Evolutionary conservation across 2,113 vertebrate genomes (phyloP), one percentile per base, ranked within the genome.

Genomic region (Hepsetus odoe): DNA sequence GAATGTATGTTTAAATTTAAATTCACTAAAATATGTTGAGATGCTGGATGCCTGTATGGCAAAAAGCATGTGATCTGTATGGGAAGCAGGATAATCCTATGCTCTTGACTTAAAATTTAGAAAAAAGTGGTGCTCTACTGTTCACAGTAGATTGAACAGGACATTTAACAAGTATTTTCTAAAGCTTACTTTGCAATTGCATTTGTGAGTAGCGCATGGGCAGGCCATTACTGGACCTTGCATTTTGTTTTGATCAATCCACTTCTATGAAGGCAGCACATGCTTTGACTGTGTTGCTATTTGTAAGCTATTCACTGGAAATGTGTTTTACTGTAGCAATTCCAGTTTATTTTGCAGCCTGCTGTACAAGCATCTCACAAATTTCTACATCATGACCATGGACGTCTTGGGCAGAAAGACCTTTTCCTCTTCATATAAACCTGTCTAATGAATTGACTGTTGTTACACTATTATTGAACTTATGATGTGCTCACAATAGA

Each of bases 261-360:
- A 35, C 35, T n/a, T 61, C 28, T 33, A 4, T 71, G 22, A 74
- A 58, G 79, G 55, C 51, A 5, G 74, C 69, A 51, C 76, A 30
- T n/a, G 33, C 61, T 35, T 64, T 76, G 12, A 72, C 28, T 26
- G 76, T 85, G 75, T 51, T 46, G 28, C 18, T n/a, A 35, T 69
- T 16, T 69, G 24, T 46, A n/a, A n/a, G n/a, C n/a, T n/a, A 13
- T 51, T 64, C 33, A 4, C 53, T 14, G 56, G 40, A 75, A 76
- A 55, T 56, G 56, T 72, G 42, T 76, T 44, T 7, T 32, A 70
- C 71, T 76, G 56, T 44, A 46, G 46, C 71, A 76, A 38, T 72
- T 75, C 66, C n/a, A 33, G 38, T 9, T 38, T 14, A 24, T 28
- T 40, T 67, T 65, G 38, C 59, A 32, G n/a, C 59, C 8, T 20